phyloP scores from a whole-genome alignment of 2,888 invertebrate species.

The Mythimna lalbum region DNA sequence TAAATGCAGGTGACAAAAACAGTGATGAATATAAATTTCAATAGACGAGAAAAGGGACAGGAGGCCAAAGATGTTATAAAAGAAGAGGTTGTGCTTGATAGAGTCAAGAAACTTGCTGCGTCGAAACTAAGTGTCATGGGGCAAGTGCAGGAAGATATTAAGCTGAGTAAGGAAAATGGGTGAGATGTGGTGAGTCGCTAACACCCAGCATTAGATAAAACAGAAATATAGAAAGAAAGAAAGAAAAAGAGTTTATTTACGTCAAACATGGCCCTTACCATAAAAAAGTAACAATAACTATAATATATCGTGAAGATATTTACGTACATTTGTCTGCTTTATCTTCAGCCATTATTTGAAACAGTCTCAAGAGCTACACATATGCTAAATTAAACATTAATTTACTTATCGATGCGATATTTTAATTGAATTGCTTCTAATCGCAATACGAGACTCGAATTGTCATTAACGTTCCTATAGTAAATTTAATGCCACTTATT shows the following conservation, averaged over 20 bases:
- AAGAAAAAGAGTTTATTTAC: no score
- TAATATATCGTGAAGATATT: no score
- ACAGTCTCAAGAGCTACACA: neutral
- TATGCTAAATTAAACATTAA: neutral
- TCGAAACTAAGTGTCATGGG: neutral
- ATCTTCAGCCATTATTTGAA: neutral
- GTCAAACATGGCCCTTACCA: no score
- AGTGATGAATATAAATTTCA: neutral
- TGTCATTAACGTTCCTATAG: neutral
- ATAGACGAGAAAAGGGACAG: neutral
- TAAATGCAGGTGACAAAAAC: neutral
- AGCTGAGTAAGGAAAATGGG: neutral
- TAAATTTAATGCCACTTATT: no score
- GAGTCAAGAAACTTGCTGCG: neutral
- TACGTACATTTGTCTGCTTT: neutral
- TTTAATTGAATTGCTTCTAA: slow-evolving; percentile 10
- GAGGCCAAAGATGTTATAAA: neutral
- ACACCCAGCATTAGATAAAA: neutral
- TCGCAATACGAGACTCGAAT: neutral
- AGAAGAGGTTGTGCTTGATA: neutral
- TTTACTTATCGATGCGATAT: neutral
- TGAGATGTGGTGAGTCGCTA: neutral
- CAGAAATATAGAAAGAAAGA: neutral
- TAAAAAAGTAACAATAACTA: no score
- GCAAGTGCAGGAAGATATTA: neutral